A percentile compares a stretch with the other conserved stretches of the same genome.
Evolutionary conservation across 2,113 vertebrate genomes (phyloP).

Genomic region (Aldabrachelys gigantea): DNA sequence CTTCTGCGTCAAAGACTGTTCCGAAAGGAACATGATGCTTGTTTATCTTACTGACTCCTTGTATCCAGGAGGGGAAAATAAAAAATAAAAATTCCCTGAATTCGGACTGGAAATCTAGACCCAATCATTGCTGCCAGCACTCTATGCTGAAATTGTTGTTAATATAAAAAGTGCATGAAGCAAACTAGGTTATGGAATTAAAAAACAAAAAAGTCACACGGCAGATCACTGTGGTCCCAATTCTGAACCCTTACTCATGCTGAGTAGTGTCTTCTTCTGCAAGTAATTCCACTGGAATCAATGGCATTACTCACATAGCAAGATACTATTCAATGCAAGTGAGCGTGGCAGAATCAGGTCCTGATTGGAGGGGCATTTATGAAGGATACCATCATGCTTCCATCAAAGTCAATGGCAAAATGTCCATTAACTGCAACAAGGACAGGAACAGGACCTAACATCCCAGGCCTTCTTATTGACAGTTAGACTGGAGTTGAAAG

Average conservation of each 20-base stretch:
- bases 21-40: constrained; percentile 39
- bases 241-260: background rate
- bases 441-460: background rate
- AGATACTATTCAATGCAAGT: background rate
- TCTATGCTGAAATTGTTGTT: constrained; percentile 16
- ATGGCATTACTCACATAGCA: background rate
- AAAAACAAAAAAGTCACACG: background rate
- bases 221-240: background rate
- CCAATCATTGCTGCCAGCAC: background rate
- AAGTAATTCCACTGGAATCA: background rate
- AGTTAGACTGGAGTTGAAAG: background rate
- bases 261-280: background rate
- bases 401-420: background rate
- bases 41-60: constrained; percentile 42
- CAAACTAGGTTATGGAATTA: background rate
- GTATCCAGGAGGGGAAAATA: constrained; percentile 37
- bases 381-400: background rate
- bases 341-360: background rate
- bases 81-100: background rate
- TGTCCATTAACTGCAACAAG: background rate
- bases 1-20: constrained; percentile 31
- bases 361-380: background rate
- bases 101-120: constrained; percentile 36
- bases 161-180: background rate
- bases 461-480: background rate